phyloP scores from a whole-genome alignment of 2,888 invertebrate species.

The Corythucha ciliata region DNA sequence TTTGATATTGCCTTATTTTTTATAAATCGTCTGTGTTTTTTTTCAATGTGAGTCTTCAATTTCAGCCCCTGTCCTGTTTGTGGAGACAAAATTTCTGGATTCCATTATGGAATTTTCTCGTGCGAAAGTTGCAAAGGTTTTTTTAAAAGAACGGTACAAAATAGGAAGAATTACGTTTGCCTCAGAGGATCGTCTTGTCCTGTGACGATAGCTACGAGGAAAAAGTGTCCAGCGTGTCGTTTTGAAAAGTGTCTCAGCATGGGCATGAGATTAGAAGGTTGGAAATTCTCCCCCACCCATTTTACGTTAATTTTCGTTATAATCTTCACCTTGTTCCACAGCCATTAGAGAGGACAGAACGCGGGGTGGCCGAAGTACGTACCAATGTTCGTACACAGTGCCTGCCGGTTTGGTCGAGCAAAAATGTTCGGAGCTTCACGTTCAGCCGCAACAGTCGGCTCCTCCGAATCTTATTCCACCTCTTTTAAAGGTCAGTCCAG shows the following conservation, averaged over 20 bases:
- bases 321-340: slow-evolving; percentile 40
- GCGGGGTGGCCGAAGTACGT: slow-evolving; percentile 89
- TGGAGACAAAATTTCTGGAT: slow-evolving; percentile 91
- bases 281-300: slow-evolving; percentile 24
- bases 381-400: slow-evolving; percentile 86
- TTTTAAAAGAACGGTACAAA: slow-evolving; percentile 97
- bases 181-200: slow-evolving; percentile 82
- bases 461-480: slow-evolving; percentile 34
- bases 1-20: slow-evolving; percentile 33
- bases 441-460: slow-evolving; percentile 31
- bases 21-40: not conserved
- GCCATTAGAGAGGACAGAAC: slow-evolving; percentile 93
- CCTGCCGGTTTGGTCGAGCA: slow-evolving; percentile 49
- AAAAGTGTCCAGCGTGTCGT: slow-evolving; percentile 94
- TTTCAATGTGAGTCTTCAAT: not conserved
- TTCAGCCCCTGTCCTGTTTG: slow-evolving; percentile 86
- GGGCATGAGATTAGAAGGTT: slow-evolving; percentile 94
- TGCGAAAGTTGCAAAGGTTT: slow-evolving; percentile 98
- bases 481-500: slow-evolving; percentile 36
- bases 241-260: slow-evolving; percentile 92
- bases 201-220: slow-evolving; percentile 83
- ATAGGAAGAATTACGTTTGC: slow-evolving; percentile 93
- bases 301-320: not conserved
- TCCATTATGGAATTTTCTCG: slow-evolving; percentile 96
- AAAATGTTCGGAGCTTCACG: slow-evolving; percentile 35